Evolutionary conservation across 2,797 vertebrate genomes (phyloP).

Genomic region (Anas georgica): DNA sequence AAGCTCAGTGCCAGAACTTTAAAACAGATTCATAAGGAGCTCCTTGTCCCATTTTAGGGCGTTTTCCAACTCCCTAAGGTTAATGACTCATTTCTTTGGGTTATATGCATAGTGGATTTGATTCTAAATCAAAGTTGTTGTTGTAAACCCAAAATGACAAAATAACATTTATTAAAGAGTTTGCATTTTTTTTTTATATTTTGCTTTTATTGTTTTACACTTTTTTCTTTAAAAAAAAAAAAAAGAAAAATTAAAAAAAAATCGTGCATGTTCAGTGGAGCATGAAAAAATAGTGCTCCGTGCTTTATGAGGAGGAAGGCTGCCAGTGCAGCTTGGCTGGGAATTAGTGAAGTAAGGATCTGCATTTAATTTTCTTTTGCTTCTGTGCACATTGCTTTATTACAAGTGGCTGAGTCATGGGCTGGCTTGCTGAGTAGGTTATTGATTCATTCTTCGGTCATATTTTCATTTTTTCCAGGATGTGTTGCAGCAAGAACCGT

Average conservation of each 20-base stretch:
- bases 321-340: neutral
- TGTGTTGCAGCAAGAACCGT: neutral
- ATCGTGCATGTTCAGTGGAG: neutral
- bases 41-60: neutral
- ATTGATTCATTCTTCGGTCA: neutral
- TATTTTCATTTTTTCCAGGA: neutral
- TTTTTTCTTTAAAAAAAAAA: neutral
- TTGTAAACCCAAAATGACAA: neutral
- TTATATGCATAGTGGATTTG: neutral
- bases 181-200: neutral
- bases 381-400: neutral
- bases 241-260: neutral
- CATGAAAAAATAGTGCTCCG: neutral
- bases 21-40: neutral
- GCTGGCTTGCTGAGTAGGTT: neutral
- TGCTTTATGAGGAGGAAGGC: accelerated
- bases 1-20: neutral
- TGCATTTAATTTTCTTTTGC: neutral
- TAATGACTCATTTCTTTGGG: neutral
- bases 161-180: neutral
- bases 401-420: neutral
- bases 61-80: neutral
- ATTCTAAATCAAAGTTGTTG: neutral
- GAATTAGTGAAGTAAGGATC: neutral
- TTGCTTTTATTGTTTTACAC: neutral